Evolutionary conservation across 2,888 invertebrate species (phyloP), one percentile per base, ranked within the genome.

Genomic region (Oligia latruncula): DNA sequence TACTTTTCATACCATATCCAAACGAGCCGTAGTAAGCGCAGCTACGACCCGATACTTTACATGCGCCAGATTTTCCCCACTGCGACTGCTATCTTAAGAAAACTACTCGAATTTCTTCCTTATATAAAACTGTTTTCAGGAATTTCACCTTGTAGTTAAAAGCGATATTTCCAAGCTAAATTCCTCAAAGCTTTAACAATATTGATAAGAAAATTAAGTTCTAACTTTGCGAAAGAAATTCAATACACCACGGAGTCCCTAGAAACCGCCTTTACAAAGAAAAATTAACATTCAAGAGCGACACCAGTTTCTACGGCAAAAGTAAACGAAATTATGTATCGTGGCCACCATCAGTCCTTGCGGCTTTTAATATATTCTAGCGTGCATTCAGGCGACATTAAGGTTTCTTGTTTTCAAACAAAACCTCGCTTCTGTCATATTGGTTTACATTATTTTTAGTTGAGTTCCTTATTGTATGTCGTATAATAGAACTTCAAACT

Each of bases 301-400:
- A 70, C 76, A 84, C 64, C 60, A 81, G 46, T 73, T 84, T 73
- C 13, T 77, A 46, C 70, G 66, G 76, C 74, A 78, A 83, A 82
- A 80, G 52, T 78, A 86, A 84, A 83, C 78, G 80, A 86, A 88
- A 84, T 84, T 86, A 88, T 85, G 84, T 91, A 91, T 92, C 92
- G 90, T 60, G 46, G 15, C 9, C n/a, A 77, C 74, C 78, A 92
- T 91, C 92, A 90, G 91, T 85, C 92, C 92, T 92, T 92, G 92
- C 35, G 60, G 40, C 77, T 81, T 35, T 70, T 91, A 91, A 92
- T 92, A 82, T 91, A 91, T 90, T 85, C 88, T 90, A 83, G 87
- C 90, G 85, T 91, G 90, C 87, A 90, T 87, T 89, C 79, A 79
- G 70, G 77, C 86, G 85, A 81, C 82, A 85, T 88, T 86, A 76